Conservation (phyloP, 2,888 invertebrate species). For the Lycophotia porphyrea region DNA sequence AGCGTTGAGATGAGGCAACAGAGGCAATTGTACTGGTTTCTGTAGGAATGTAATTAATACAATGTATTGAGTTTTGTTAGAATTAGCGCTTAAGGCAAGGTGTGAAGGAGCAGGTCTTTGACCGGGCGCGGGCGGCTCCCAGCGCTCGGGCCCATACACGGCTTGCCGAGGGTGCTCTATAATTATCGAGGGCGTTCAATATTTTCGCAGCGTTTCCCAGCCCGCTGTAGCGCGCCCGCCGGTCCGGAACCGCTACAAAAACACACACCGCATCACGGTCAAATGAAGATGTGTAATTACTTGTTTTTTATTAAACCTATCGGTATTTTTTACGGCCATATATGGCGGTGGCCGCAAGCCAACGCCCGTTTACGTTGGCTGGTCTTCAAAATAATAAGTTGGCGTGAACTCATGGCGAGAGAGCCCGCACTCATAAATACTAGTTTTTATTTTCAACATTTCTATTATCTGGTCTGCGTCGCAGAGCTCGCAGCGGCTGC, state of each 20-base stretch:
- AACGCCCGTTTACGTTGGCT: conserved; percentile 84
- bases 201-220: conserved; percentile 84
- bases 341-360: conserved; percentile 79
- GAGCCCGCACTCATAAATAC: conserved; percentile 67
- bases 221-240: conserved; percentile 71
- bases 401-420: conserved; percentile 67
- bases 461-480: conserved; percentile 72
- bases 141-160: conserved; percentile 65
- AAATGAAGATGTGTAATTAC: conserved; percentile 89
- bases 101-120: conserved; percentile 57
- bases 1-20: neutral
- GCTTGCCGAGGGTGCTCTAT: conserved; percentile 64
- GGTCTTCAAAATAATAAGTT: conserved; percentile 79
- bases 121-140: conserved; percentile 54
- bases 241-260: conserved; percentile 83
- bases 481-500: conserved; percentile 10
- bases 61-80: conserved; percentile 24
- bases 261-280: conserved; percentile 84
- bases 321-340: conserved; percentile 81
- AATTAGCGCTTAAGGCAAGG: conserved; percentile 18
- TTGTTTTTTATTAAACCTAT: conserved; percentile 82
- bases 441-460: conserved; percentile 73
- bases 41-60: conserved; percentile 8
- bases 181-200: conserved; percentile 65
- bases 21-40: neutral